phyloP scores from a whole-genome alignment of 2,888 invertebrate species.

The Noctua janthe region DNA sequence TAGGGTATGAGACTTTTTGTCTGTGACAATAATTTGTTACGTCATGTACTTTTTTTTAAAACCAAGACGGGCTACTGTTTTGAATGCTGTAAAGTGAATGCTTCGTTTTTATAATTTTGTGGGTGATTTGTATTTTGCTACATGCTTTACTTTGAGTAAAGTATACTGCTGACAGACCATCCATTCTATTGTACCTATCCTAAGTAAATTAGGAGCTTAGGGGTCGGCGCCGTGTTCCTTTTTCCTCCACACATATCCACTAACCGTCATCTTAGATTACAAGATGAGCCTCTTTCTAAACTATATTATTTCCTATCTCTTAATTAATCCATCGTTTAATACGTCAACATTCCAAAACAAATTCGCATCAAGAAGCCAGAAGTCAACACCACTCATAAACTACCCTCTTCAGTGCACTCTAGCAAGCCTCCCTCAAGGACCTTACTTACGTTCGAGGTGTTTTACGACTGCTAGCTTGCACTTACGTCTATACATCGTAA shows the following conservation, averaged over 20 bases:
- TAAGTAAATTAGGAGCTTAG: neutral
- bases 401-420: conserved; percentile 24
- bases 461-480: conserved; percentile 47
- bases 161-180: neutral
- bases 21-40: neutral
- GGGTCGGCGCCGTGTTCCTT: neutral
- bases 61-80: neutral
- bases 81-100: neutral
- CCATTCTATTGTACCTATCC: neutral
- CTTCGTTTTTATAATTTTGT: neutral
- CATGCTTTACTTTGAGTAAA: neutral
- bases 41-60: neutral
- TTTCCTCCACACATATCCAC: neutral
- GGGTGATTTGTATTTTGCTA: neutral
- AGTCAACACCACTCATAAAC: conserved; percentile 24
- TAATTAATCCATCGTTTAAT: neutral
- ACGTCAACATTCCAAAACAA: neutral
- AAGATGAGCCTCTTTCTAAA: neutral
- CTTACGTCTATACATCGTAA: conserved; percentile 40
- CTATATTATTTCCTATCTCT: neutral
- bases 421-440: neutral
- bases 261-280: neutral
- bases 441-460: conserved; percentile 35
- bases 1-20: neutral
- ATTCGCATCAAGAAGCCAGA: neutral